Conservation (phyloP, 2,888 invertebrate species). For the Archaeoteleia sp. region DNA sequence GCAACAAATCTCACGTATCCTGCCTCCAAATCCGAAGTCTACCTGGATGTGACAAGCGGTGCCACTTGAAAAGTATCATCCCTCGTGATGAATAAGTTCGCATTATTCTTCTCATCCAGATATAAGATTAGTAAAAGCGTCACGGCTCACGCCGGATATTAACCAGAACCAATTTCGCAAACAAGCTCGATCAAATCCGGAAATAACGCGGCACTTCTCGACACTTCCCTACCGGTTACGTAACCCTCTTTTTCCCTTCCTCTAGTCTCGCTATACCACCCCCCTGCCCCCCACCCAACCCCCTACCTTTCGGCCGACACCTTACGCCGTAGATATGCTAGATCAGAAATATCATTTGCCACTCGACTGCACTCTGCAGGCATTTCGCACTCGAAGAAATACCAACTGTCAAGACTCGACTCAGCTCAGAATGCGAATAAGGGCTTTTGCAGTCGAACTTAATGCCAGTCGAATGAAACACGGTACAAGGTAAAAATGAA, state of each 20-base stretch:
- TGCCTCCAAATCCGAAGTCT: too few species aligned
- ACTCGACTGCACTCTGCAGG: conserved; percentile 54
- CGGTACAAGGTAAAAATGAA: conserved; percentile 10
- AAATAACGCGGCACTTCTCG: conserved; percentile 37
- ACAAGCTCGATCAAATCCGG: conserved; percentile 53
- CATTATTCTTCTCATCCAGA: conserved; percentile 34
- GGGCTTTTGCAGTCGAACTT: conserved; percentile 25
- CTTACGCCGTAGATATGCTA: conserved; percentile 31
- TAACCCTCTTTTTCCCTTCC: background rate
- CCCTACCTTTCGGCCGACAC: background rate
- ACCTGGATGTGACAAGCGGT: too few species aligned
- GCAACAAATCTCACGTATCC: too few species aligned
- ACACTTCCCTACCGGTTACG: conserved; percentile 10
- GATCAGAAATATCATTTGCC: conserved; percentile 61
- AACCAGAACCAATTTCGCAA: conserved; percentile 52
- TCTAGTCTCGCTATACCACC: too few species aligned
- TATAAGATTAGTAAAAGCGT: conserved; percentile 49
- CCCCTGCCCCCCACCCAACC: background rate
- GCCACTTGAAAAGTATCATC: conserved; percentile 11
- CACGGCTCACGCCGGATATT: conserved; percentile 49
- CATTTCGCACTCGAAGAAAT: conserved; percentile 45
- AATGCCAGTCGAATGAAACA: conserved; percentile 5
- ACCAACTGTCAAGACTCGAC: conserved; percentile 25
- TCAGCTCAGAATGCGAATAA: conserved; percentile 17
- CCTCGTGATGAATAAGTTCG: conserved; percentile 40